Base-by-base conservation (phyloP, 2,113 vertebrate genomes). In the Zosterops hypoxanthus region DNA sequence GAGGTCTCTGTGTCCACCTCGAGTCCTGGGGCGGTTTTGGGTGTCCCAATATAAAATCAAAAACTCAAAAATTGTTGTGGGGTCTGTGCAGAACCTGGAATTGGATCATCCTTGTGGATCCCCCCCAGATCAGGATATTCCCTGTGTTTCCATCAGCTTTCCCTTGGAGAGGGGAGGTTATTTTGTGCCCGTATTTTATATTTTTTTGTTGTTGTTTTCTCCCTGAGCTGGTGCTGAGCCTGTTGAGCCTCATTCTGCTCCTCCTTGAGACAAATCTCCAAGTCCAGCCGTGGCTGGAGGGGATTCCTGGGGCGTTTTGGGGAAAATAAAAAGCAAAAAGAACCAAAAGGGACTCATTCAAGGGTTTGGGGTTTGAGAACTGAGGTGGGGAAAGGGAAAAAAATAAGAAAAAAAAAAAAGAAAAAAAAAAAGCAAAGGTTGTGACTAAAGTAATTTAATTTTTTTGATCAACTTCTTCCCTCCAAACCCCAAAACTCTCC, bases 291-390 rank as follows among this genome's bases (percentile, higher is more conserved):
- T 47, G 82, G 75, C 94, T 53, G 34, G 41, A 89, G 91, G 90
- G 44, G 39, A 31, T 56, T 82, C 42, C 41, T n/a, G 33, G 25
- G 92, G 52, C 11, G 6, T 14, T 63, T 13, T 59, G 80, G 84
- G 92, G 92, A 57, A 83, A 69, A 89, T 61, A 46, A 69, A 91
- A 95, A 90, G 44, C 80, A 41, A 69, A 71, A 76, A 76, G 70
- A 79, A 96, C 60, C 55, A 53, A 94, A 90, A 77, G 59, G 53
- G 82, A 72, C 50, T 57, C 33, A 5, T 36, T 91, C 70, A 60
- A 34, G 64, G 72, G 68, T 44, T 92, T 9, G 3, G 77, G 29
- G 44, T 91, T 92, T 85, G 47, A 55, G 28, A 75, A 85, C 3
- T 56, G 68, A 73, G 59, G 26, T n/a, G 61, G 21, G 39, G 28